Base-by-base conservation (phyloP, 2,888 invertebrate species). In the Trachelus tabidus region DNA sequence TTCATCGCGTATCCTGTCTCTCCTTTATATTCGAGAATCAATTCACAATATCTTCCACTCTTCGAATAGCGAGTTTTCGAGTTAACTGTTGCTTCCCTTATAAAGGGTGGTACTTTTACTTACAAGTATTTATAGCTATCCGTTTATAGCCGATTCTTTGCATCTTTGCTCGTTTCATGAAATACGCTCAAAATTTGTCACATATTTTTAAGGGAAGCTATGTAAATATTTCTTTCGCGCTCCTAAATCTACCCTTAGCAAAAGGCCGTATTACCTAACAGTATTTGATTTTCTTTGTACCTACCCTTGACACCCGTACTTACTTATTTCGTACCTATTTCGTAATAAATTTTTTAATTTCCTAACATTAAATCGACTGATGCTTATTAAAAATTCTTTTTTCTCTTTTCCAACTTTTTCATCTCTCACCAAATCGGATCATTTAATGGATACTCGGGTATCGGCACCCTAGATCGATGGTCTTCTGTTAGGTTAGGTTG, bases 1-100 rank as follows among this genome's bases (percentile, higher is more conserved):
- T 23, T 56, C 56, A 6, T 56, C 56, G 56, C 23, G 56, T 56
- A 23, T 56, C 23, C 71, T 15, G 77, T 79, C 78, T 79, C 78
- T 76, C 75, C 79, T 77, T 79, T 80, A 78, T 78, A 81, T 79
- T 81, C 82, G 75, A 81, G 81, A 81, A 81, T 81, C 82, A 81
- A 82, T 80, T 79, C 76, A 56, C 77, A 73, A 73, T 79, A 81
- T 81, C 81, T 81, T 34, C 69, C 82, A 81, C 68, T 69, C 37
- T 68, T 75, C 34, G 40, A 79, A 77, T 73, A 78, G 80, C 77
- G 78, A 71, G 75, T 75, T 75, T 71, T 75, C 68, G 77, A 81
- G 76, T 80, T 81, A 81, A 81, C 80, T 81, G 81, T 81, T 81
- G 81, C 81, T 80, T 78, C 79, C 71, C 69, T 77, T 56, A 79